Conservation (phyloP, 2,113 vertebrate species). For the Holacanthus passer region DNA sequence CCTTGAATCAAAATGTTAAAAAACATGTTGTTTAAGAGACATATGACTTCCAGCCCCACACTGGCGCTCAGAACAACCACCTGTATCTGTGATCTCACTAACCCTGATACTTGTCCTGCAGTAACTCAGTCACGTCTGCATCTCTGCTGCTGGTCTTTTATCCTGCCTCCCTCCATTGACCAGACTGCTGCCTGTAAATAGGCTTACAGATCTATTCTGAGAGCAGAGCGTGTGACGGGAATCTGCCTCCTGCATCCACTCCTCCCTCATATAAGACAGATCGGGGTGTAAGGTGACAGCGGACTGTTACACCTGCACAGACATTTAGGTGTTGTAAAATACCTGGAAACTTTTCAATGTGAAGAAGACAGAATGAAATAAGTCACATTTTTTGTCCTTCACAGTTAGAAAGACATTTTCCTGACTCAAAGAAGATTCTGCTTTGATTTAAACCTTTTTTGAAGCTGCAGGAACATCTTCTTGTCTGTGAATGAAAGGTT, state of each 20-base stretch:
- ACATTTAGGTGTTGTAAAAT: neutral
- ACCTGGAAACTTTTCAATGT: no score
- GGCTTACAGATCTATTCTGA: slow-evolving; percentile 81
- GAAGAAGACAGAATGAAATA: no score
- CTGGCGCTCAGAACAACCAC: neutral
- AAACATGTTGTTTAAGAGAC: neutral
- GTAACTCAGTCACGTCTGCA: slow-evolving; percentile 28
- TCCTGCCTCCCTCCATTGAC: slow-evolving; percentile 52
- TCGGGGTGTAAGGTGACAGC: slow-evolving; percentile 44
- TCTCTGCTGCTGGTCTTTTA: slow-evolving; percentile 15
- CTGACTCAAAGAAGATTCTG: no score
- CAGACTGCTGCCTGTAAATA: slow-evolving; percentile 72
- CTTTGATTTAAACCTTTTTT: neutral
- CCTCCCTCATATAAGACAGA: slow-evolving; percentile 20
- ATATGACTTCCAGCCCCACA: neutral
- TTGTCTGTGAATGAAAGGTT: neutral
- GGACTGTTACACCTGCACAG: neutral
- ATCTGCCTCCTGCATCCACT: slow-evolving; percentile 31
- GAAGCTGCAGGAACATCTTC: neutral
- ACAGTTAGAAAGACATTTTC: no score
- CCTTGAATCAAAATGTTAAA: neutral
- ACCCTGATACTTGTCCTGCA: slow-evolving; percentile 36
- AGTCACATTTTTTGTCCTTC: no score
- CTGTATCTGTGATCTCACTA: slow-evolving; percentile 36
- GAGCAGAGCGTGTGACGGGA: slow-evolving; percentile 50